Evolutionary conservation across 2,113 vertebrate species (phyloP).

Genomic region (Takifugu flavidus): DNA sequence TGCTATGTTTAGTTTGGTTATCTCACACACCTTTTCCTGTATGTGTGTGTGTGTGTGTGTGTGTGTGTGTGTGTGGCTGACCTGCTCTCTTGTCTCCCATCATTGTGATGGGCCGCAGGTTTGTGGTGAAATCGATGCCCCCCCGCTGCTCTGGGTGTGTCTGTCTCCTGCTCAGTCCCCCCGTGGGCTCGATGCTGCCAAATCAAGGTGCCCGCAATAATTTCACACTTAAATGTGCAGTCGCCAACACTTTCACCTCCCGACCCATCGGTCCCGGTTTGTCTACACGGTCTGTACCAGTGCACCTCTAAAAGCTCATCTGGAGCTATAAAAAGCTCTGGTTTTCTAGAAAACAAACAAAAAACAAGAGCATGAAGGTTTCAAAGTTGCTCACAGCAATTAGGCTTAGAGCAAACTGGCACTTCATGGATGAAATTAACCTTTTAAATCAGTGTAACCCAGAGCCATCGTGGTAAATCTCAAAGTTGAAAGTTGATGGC

Average conservation of each 20-base stretch:
- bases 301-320: too few species aligned
- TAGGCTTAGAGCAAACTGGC: not conserved
- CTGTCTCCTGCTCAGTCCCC: conserved; percentile 6
- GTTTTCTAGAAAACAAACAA: too few species aligned
- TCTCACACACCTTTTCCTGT: conserved; percentile 28
- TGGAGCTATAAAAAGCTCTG: too few species aligned
- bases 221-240: not conserved
- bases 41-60: conserved; percentile 14
- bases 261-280: not conserved
- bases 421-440: conserved; percentile 23
- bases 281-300: not conserved
- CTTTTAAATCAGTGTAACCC: not conserved
- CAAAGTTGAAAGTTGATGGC: conserved; percentile 7
- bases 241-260: conserved; percentile 7
- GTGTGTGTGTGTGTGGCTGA: conserved; percentile 4
- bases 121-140: conserved; percentile 31
- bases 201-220: conserved; percentile 37
- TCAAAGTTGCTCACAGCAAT: not conserved
- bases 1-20: conserved; percentile 34
- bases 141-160: conserved; percentile 28
- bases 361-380: not conserved
- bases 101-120: conserved; percentile 3
- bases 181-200: conserved; percentile 17
- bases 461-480: not conserved
- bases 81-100: conserved; percentile 27